Evolutionary conservation across 2,113 vertebrate species (phyloP), one percentile per base, ranked within the genome.

Genomic region (Eolophus roseicapilla): DNA sequence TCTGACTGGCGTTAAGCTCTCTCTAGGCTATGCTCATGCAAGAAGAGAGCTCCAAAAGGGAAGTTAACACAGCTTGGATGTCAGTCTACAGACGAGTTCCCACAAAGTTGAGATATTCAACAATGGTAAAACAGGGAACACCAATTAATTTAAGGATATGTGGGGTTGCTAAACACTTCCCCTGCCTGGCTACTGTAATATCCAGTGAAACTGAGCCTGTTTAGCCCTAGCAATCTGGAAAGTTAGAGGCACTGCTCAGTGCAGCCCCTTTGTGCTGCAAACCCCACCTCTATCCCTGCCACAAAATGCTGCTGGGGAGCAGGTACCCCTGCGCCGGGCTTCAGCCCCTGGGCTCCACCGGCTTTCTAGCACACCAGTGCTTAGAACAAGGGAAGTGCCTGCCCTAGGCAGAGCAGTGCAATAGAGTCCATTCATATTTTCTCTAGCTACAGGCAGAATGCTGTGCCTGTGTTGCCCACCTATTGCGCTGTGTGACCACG

Each of bases 401-500:
- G 33, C 59, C 50, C 41, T 1, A 3, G 14, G 41, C 6, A 7
- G 46, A 70, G 21, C 11, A 69, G 7, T 4, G 67, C 43, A 62
- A 39, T 0, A 39, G 9, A 37, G 64, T 1, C 8, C 29, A 37
- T 46, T 84, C 55, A 29, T 82, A 31, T 59, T 93, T 76, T 59
- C 37, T 8, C 59, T 41, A 52, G 57, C 62, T 79, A 31, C 44
- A 64, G 88, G 50, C 65, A 79, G 37, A 8, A 7, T 4, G 7
- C 60, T 27, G 14, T 70, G 52, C 59, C 62, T 23, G 13, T 60
- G 17, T 20, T 85, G 52, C 68, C 79, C 43, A 11, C 4, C 7
- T 2, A 68, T 50, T 5, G 49, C 0, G 0, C 2, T 7, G 12
- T 28, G 59, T 55, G 52, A 73, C 21, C 20, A 46, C 3, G 0